These are phyloP conservation scores for Drosophila paracracens DNA, from an alignment of 2,888 invertebrate species.

Conservation along the genomic window DNA sequence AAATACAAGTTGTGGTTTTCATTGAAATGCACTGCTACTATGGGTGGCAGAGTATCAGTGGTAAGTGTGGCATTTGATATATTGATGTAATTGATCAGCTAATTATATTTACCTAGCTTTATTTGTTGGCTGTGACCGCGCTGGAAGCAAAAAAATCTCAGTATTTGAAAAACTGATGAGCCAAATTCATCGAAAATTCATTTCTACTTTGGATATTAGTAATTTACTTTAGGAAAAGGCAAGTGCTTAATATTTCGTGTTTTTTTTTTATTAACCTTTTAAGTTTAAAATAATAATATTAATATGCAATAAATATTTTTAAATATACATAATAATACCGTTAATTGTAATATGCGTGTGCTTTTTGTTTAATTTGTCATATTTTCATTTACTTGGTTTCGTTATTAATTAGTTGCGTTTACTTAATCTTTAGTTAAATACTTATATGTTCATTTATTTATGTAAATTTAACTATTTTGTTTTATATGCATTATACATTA, in stretches of 20 bases:
- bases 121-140: neutral
- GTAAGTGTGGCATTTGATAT: neutral
- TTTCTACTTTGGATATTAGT: neutral
- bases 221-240: neutral
- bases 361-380: conserved; percentile 54
- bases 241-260: conserved; percentile 9
- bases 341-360: conserved; percentile 78
- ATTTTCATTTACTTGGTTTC: conserved; percentile 35
- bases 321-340: conserved; percentile 78
- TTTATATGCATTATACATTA: conserved; percentile 75
- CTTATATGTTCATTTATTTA: conserved; percentile 55
- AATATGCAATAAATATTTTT: conserved; percentile 81
- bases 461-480: conserved; percentile 80
- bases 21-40: neutral
- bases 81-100: neutral
- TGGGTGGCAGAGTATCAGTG: neutral
- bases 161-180: neutral
- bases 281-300: conserved; percentile 77
- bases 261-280: conserved; percentile 81
- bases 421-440: conserved; percentile 52
- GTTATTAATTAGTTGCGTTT: conserved; percentile 53
- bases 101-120: neutral
- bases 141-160: neutral
- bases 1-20: conserved; percentile 6
- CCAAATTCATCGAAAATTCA: neutral